phyloP scores from a whole-genome alignment of 2,888 invertebrate genomes.

The Tineola bisselliella region DNA sequence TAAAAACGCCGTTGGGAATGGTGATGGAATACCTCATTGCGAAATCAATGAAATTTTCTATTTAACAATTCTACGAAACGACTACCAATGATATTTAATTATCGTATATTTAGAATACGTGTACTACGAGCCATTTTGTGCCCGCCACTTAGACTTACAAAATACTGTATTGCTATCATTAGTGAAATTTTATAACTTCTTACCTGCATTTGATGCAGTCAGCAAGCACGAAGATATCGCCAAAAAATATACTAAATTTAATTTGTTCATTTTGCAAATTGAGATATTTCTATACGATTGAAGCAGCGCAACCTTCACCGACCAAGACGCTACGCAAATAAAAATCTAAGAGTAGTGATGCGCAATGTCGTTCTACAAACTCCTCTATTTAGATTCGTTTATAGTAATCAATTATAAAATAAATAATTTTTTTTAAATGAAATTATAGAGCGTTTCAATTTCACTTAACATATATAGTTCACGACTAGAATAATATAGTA shows the following conservation, averaged over 20 bases:
- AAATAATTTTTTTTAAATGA: not conserved
- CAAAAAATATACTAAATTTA: not conserved
- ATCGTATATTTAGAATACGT: too few species aligned
- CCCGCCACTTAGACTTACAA: too few species aligned
- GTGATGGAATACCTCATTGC: not conserved
- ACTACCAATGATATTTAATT: too few species aligned
- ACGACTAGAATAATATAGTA: too few species aligned
- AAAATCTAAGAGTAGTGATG: not conserved
- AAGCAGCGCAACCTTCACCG: not conserved
- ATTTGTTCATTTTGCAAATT: not conserved
- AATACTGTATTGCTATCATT: too few species aligned
- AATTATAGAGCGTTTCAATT: too few species aligned
- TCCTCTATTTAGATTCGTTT: not conserved
- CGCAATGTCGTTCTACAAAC: not conserved
- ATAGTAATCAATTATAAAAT: not conserved
- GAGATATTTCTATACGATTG: not conserved
- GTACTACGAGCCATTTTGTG: too few species aligned
- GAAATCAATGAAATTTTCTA: too few species aligned
- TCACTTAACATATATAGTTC: too few species aligned
- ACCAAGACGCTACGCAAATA: not conserved
- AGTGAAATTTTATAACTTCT: not conserved
- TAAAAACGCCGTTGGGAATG: not conserved
- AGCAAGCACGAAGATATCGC: not conserved
- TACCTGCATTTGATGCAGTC: not conserved
- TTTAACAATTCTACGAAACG: too few species aligned